Percentiles rank a stretch among this genome's conserved stretches.
phyloP scores from a whole-genome alignment of 2,888 invertebrate species.

The Callyntrura guangdongensis region DNA sequence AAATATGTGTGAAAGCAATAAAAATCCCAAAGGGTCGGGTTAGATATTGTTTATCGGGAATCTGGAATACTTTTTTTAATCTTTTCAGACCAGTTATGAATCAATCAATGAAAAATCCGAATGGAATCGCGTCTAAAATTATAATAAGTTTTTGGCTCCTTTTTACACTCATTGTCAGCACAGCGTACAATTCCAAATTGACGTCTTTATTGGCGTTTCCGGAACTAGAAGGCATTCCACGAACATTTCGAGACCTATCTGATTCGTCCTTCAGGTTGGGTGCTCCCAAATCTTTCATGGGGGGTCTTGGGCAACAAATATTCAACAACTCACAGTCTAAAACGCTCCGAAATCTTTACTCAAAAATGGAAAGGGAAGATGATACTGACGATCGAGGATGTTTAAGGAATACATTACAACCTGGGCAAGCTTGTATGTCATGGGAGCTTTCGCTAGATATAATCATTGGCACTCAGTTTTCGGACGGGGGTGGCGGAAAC shows the following conservation, averaged over 20 bases:
- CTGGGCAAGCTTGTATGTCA: slow-evolving; percentile 15
- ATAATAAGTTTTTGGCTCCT: slow-evolving; percentile 32
- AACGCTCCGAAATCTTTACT: not conserved
- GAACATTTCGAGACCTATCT: not conserved
- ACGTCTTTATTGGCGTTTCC: slow-evolving; percentile 21
- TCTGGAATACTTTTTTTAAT: not conserved
- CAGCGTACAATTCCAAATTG: slow-evolving; percentile 53
- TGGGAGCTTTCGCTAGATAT: slow-evolving; percentile 35
- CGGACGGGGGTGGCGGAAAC: not conserved
- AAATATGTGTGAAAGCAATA: too few species aligned
- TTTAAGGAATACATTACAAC: not conserved
- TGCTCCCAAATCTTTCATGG: slow-evolving; percentile 33
- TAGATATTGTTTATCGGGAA: not conserved
- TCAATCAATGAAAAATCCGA: slow-evolving; percentile 8
- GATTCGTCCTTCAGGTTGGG: not conserved
- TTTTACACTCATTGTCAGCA: slow-evolving; percentile 21
- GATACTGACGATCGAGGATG: slow-evolving; percentile 22
- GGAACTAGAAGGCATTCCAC: slow-evolving; percentile 3
- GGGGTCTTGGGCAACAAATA: slow-evolving; percentile 33
- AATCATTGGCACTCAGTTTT: slow-evolving; percentile 26
- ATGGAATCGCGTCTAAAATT: not conserved
- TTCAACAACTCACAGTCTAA: slow-evolving; percentile 31
- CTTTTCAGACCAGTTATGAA: not conserved
- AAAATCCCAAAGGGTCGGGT: not conserved
- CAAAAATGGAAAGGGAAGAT: slow-evolving; percentile 18